Evolutionary conservation across 2,797 vertebrate genomes (phyloP).

Genomic region (Rhinogobio ventralis): DNA sequence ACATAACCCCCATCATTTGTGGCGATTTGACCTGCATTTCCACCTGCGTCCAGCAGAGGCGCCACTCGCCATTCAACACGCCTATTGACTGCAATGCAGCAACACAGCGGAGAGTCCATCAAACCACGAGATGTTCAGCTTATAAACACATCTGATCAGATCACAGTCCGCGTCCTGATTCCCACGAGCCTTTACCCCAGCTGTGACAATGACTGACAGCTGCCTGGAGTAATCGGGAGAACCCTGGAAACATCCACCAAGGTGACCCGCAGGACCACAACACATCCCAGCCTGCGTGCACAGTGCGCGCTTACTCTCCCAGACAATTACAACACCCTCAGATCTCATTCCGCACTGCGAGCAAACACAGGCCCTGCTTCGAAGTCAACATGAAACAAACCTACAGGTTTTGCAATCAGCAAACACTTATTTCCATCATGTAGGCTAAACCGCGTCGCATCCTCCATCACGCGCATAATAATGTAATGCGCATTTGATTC

Average conservation of each 20-base stretch:
- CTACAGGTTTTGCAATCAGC: no score
- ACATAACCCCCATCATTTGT: constrained; percentile 26
- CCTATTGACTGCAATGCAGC: constrained; percentile 80
- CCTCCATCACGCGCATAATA: background rate
- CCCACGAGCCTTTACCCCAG: background rate
- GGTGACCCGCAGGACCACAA: constrained; percentile 40
- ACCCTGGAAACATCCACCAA: constrained; percentile 27
- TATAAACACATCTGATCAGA: background rate
- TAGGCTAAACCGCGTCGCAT: no score
- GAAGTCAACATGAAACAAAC: background rate
- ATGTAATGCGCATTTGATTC: background rate
- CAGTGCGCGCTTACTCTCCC: background rate
- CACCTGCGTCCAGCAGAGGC: constrained; percentile 45
- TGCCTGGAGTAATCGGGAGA: background rate
- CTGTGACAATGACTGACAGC: constrained; percentile 64
- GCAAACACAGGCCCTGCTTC: background rate
- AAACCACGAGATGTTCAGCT: background rate
- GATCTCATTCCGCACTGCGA: background rate
- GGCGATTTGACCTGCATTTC: constrained; percentile 61
- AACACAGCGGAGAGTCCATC: constrained; percentile 59
- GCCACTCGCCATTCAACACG: background rate
- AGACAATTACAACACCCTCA: background rate
- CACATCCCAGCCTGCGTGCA: no score
- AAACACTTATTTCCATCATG: background rate
- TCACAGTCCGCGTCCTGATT: background rate